A percentile compares a stretch with the other conserved stretches of the same genome.
Evolutionary conservation across 2,888 invertebrate genomes (phyloP).

Genomic region (Troilus luridus): DNA sequence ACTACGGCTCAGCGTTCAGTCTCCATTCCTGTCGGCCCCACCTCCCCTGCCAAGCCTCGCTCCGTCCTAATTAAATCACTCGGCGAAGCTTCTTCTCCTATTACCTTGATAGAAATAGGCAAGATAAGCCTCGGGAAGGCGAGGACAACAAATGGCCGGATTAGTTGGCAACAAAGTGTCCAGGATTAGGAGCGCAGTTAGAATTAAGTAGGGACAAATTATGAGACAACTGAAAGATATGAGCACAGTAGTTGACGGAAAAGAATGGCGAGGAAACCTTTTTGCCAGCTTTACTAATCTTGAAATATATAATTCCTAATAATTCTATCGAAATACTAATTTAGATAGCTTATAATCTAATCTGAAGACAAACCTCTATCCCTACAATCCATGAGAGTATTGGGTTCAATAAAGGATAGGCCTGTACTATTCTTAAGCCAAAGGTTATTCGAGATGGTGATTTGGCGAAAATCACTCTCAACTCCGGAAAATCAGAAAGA

Average conservation of each 20-base stretch:
- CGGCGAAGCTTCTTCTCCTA: not conserved
- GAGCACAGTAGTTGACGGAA: not conserved
- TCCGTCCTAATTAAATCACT: not conserved
- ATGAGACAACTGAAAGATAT: not conserved
- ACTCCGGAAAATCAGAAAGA: too few relatives aligned
- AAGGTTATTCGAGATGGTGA: too few relatives aligned
- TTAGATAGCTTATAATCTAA: too few relatives aligned
- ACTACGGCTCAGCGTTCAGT: not conserved
- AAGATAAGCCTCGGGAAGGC: not conserved
- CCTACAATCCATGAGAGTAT: too few relatives aligned
- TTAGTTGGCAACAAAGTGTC: not conserved
- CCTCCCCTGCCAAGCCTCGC: not conserved
- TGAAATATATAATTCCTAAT: not conserved
- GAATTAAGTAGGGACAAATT: not conserved
- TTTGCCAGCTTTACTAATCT: not conserved
- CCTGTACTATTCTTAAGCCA: too few relatives aligned
- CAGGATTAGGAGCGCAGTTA: not conserved
- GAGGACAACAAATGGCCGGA: not conserved
- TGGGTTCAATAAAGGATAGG: too few relatives aligned
- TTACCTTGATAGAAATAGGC: conserved; percentile 8
- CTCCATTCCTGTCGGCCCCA: not conserved
- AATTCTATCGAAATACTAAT: too few relatives aligned
- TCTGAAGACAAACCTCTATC: too few relatives aligned
- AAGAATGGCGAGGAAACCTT: not conserved
- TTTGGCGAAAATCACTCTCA: too few relatives aligned